A percentile compares a stretch with the other conserved stretches of the same genome.
These are phyloP conservation scores for Rhinella marina DNA, from an alignment of 2,797 vertebrate genomes.

Conservation along the genomic window DNA sequence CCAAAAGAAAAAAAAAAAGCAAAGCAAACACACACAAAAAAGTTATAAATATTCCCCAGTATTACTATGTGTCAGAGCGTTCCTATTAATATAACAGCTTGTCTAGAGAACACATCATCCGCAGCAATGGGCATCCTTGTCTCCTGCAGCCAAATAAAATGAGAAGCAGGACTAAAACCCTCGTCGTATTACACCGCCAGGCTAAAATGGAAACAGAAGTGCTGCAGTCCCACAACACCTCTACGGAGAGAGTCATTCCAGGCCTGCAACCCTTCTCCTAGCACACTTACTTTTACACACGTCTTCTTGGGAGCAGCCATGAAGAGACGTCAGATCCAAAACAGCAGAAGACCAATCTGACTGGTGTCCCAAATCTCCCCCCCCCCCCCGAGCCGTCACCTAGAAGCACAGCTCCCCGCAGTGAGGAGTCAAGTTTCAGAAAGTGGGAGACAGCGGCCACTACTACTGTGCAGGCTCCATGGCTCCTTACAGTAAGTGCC, in stretches of 20 bases:
- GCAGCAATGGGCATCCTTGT: not conserved
- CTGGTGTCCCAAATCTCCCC: not conserved
- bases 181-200: not conserved
- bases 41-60: no score
- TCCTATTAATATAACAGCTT: not conserved
- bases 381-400: constrained; percentile 16
- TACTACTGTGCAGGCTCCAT: not conserved
- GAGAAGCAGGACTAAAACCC: not conserved
- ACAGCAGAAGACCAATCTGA: not conserved
- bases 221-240: not conserved
- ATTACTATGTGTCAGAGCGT: no score
- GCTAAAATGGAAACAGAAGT: constrained; percentile 18
- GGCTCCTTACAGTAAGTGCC: constrained; percentile 7
- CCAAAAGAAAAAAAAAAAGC: no score
- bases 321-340: constrained; percentile 24
- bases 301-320: constrained; percentile 40
- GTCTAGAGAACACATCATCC: not conserved
- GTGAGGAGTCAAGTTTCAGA: not conserved
- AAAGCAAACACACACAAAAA: no score
- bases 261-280: not conserved
- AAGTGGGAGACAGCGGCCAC: not conserved
- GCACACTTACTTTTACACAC: constrained; percentile 12
- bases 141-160: not conserved
- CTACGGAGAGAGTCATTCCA: not conserved
- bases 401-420: constrained; percentile 4